phyloP scores from a whole-genome alignment of 2,113 vertebrate species.

The Hippocampus abdominalis region DNA sequence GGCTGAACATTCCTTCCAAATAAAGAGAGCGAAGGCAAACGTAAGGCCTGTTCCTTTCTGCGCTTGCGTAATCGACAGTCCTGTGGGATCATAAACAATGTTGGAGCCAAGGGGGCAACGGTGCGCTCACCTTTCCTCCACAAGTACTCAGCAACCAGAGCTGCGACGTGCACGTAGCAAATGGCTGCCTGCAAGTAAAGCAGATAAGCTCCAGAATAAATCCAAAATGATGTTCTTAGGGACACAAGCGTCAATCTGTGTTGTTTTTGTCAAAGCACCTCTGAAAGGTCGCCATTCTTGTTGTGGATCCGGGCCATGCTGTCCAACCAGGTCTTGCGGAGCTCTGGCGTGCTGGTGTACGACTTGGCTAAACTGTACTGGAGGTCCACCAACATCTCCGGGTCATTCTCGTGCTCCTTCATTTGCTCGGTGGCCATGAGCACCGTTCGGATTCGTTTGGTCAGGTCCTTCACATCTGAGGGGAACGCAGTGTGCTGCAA shows the following conservation, averaged over 20 bases:
- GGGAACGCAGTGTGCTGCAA: slow-evolving; percentile 89
- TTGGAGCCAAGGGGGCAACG: background rate
- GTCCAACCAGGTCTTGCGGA: slow-evolving; percentile 96
- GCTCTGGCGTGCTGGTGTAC: slow-evolving; percentile 94
- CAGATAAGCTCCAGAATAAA: slow-evolving; percentile 1
- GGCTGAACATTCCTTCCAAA: slow-evolving; percentile 85
- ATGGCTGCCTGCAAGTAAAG: slow-evolving; percentile 83
- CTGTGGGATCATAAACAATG: slow-evolving; percentile 9
- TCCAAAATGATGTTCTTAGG: background rate
- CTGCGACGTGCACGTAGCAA: slow-evolving; percentile 96
- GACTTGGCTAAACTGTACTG: slow-evolving; percentile 98
- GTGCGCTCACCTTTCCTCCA: slow-evolving; percentile 87
- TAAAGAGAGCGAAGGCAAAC: background rate
- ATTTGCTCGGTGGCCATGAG: slow-evolving; percentile 98
- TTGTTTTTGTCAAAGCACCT: slow-evolving; percentile 66
- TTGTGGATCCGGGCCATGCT: slow-evolving; percentile 98
- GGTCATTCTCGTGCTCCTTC: slow-evolving; percentile 97
- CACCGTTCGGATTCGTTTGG: slow-evolving; percentile 92
- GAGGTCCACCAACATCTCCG: slow-evolving; percentile 97
- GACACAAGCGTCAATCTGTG: background rate
- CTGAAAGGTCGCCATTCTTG: slow-evolving; percentile 94
- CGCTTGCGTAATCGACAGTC: background rate
- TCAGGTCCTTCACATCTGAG: slow-evolving; percentile 94
- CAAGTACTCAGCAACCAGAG: slow-evolving; percentile 94
- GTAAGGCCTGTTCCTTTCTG: background rate